phyloP scores from a whole-genome alignment of 1,140 invertebrate genomes.

The Calosoma granatense region DNA sequence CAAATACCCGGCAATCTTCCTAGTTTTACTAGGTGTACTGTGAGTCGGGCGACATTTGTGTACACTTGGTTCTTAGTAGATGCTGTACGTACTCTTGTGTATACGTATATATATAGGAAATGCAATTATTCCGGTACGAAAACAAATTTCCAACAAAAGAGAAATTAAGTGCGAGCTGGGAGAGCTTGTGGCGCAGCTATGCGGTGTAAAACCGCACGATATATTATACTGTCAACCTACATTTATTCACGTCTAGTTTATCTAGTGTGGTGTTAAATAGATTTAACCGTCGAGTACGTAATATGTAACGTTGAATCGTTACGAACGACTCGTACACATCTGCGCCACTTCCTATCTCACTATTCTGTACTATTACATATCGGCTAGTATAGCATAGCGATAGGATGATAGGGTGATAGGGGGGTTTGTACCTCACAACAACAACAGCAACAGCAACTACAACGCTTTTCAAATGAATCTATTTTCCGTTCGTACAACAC shows the following conservation, averaged over 20 bases:
- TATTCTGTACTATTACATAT: not conserved
- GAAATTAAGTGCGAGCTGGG: not conserved
- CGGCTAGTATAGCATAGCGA: no score
- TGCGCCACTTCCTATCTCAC: constrained; percentile 14
- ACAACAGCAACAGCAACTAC: no score
- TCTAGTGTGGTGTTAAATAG: constrained; percentile 15
- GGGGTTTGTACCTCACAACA: no score
- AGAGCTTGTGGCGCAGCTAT: not conserved
- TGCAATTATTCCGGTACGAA: not conserved
- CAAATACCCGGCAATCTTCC: no score
- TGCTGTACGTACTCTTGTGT: no score
- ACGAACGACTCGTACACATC: constrained; percentile 22
- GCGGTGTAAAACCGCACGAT: constrained; percentile 1
- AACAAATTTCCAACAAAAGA: not conserved
- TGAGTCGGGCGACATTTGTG: no score
- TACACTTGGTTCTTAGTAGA: no score
- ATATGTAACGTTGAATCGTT: constrained; percentile 24
- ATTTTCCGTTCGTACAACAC: not conserved
- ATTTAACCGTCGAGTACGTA: constrained; percentile 17
- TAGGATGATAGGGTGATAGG: no score
- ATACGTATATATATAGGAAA: no score
- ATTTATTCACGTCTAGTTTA: constrained; percentile 7
- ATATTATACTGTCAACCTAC: constrained; percentile 8
- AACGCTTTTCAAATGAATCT: not conserved
- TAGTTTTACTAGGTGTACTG: no score